Conservation (phyloP, 2,113 vertebrate species). For the Shinisaurus crocodilurus region DNA sequence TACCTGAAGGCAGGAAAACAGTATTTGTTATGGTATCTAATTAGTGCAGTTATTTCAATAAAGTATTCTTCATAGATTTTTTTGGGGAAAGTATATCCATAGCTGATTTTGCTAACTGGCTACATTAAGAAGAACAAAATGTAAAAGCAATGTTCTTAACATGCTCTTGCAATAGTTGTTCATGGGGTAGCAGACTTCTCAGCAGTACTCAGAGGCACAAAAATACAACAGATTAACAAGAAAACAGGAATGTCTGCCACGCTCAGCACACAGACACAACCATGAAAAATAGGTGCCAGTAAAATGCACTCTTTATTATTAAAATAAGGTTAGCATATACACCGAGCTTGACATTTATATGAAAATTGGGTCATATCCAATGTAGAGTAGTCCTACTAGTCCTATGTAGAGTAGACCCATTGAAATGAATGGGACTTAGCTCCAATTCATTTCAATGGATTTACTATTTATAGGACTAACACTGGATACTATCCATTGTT, state of each 20-base stretch:
- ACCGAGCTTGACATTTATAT: not conserved
- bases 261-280: not conserved
- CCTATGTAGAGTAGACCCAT: no score
- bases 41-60: constrained; percentile 17
- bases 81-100: not conserved
- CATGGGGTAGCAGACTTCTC: not conserved
- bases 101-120: not conserved
- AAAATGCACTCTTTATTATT: not conserved
- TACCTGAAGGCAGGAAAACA: not conserved
- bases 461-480: no score
- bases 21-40: not conserved
- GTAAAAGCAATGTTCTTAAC: not conserved
- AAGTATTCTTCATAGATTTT: not conserved
- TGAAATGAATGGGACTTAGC: no score
- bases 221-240: not conserved
- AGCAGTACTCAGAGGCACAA: no score
- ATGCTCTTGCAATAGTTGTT: constrained; percentile 3
- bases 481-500: no score
- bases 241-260: not conserved
- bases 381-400: no score
- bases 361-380: not conserved
- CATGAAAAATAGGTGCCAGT: not conserved
- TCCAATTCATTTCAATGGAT: no score
- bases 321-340: not conserved
- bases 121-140: constrained; percentile 9